These are phyloP conservation scores for Rissa tridactyla DNA, from an alignment of 2,113 vertebrate species.

Conservation along the genomic window DNA sequence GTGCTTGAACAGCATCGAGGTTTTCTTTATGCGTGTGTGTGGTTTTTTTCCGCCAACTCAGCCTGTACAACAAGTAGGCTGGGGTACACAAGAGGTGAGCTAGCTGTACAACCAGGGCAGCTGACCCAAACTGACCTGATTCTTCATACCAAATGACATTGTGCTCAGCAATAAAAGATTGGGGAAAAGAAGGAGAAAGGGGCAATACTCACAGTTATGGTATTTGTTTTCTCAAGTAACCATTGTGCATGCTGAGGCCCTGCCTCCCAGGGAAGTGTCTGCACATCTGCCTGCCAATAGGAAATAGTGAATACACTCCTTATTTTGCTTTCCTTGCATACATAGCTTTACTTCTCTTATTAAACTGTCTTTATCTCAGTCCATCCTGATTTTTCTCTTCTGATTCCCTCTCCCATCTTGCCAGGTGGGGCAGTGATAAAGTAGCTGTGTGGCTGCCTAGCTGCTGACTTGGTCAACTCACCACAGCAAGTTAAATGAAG, in stretches of 20 bases:
- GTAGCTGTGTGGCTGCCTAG: accelerated
- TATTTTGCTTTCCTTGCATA: background rate
- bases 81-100: background rate
- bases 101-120: background rate
- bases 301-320: background rate
- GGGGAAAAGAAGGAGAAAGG: background rate
- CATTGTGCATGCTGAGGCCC: background rate
- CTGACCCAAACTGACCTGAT: background rate
- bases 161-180: background rate
- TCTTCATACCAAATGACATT: background rate
- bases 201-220: background rate
- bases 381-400: background rate
- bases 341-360: background rate
- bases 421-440: background rate
- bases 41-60: accelerated
- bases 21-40: background rate
- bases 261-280: background rate
- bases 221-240: background rate
- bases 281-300: background rate
- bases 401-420: background rate
- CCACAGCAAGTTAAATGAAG: background rate
- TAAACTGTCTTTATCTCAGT: background rate
- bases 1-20: background rate
- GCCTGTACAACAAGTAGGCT: background rate
- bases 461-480: background rate